Conservation (phyloP, 1,140 invertebrate genomes). For the Drosophila pseudoobscura region DNA sequence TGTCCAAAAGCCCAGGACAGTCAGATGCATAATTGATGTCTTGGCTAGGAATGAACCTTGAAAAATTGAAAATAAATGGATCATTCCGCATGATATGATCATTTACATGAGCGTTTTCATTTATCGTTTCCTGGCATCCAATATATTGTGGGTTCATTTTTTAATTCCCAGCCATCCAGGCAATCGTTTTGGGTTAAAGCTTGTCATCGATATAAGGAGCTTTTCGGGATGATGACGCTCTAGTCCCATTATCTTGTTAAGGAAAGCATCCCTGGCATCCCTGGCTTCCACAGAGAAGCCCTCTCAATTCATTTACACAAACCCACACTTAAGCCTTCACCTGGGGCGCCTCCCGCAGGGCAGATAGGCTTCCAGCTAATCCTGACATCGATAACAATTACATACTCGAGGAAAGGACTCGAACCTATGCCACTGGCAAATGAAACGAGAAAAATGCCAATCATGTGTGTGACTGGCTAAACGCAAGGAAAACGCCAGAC, state of each 20-base stretch:
- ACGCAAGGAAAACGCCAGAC: not conserved
- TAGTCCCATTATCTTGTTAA: conserved; percentile 24
- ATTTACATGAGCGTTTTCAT: not conserved
- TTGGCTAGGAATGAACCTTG: not conserved
- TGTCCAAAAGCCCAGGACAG: conserved; percentile 40
- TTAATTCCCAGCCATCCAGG: too few species aligned
- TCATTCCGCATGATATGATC: not conserved
- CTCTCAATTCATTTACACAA: conserved; percentile 30
- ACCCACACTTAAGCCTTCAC: conserved; percentile 39
- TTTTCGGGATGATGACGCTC: conserved; percentile 10
- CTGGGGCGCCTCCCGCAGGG: conserved; percentile 2
- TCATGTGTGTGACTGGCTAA: conserved; percentile 28
- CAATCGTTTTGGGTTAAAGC: conserved; percentile 12
- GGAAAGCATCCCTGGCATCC: not conserved
- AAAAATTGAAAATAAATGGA: conserved; percentile 7
- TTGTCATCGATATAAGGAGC: conserved; percentile 24
- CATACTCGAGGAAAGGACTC: conserved; percentile 11
- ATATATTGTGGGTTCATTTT: not conserved
- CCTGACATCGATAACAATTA: conserved; percentile 40
- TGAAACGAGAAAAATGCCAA: conserved; percentile 62
- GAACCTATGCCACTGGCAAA: conserved; percentile 17
- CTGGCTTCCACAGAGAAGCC: conserved; percentile 5
- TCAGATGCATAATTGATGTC: conserved; percentile 18
- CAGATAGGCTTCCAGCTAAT: conserved; percentile 13
- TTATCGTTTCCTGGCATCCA: conserved; percentile 1